A percentile compares a stretch with the other conserved stretches of the same genome.
Evolutionary conservation across 2,797 vertebrate genomes (phyloP).

Genomic region (Lindbergichthys nudifrons): DNA sequence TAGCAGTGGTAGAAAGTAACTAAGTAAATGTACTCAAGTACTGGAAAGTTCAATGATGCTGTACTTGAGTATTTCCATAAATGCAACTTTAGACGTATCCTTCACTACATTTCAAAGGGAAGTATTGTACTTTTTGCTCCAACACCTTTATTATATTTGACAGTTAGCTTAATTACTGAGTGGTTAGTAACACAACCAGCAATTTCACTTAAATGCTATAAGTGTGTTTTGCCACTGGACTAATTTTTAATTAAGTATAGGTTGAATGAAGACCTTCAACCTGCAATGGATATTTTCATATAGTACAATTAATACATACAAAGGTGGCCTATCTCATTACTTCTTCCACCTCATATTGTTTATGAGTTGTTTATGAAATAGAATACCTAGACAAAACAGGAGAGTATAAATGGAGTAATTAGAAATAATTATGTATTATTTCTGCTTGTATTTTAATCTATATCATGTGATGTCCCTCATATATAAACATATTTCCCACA

Average conservation of each 20-base stretch:
- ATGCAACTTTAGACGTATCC: neutral
- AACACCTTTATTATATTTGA: neutral
- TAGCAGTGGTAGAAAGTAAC: neutral
- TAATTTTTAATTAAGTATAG: neutral
- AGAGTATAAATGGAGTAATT: neutral
- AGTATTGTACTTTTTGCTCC: neutral
- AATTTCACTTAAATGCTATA: too few species aligned
- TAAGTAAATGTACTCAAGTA: slow-evolving; percentile 11
- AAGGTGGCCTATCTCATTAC: neutral
- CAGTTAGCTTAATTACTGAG: neutral
- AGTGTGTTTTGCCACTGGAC: too few species aligned
- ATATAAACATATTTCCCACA: neutral
- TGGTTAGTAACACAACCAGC: too few species aligned
- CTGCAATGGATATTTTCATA: neutral
- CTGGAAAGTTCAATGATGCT: neutral
- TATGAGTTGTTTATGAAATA: neutral
- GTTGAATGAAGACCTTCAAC: neutral
- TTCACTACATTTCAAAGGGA: neutral
- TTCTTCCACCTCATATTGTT: neutral
- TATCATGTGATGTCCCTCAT: neutral
- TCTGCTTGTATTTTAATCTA: neutral
- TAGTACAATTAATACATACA: neutral
- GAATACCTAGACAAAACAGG: neutral
- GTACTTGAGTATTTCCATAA: neutral
- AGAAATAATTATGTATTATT: neutral